Evolutionary conservation across 2,888 invertebrate genomes (phyloP).

Genomic region (Chaetogeoica ovagalla): DNA sequence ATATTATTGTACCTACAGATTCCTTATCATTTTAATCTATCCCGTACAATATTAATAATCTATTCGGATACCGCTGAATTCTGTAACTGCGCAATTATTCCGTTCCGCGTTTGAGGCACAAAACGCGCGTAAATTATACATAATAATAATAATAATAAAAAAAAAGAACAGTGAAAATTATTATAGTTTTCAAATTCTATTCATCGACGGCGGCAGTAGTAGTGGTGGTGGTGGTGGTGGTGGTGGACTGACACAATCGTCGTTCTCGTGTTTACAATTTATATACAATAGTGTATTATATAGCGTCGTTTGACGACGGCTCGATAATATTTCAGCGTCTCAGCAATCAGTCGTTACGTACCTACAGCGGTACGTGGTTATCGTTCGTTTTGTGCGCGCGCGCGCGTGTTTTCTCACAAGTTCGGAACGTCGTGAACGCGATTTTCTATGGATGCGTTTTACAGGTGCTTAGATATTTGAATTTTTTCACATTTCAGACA

Average conservation of each 20-base stretch:
- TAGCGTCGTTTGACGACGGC: too few species aligned
- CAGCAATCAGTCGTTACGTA: conserved; percentile 1
- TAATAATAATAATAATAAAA: neutral
- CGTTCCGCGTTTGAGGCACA: neutral
- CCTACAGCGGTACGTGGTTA: neutral
- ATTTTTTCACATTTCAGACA: neutral
- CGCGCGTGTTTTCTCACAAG: neutral
- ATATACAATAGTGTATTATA: too few species aligned
- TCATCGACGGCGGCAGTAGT: too few species aligned
- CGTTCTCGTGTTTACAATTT: neutral
- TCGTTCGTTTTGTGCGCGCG: neutral
- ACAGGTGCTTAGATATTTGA: neutral
- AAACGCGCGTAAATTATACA: too few species aligned
- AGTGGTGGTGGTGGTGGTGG: too few species aligned
- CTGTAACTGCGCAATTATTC: neutral
- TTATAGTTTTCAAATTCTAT: conserved; percentile 10
- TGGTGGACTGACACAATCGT: neutral
- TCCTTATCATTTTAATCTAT: conserved; percentile 27
- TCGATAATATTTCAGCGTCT: neutral
- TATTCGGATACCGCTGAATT: too few species aligned
- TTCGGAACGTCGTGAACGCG: neutral
- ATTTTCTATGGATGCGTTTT: neutral
- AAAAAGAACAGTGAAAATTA: neutral
- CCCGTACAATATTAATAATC: too few species aligned
- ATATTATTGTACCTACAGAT: too few species aligned